Evolutionary conservation across 2,113 vertebrate species (phyloP).

Genomic region (Oncorhynchus mykiss): DNA sequence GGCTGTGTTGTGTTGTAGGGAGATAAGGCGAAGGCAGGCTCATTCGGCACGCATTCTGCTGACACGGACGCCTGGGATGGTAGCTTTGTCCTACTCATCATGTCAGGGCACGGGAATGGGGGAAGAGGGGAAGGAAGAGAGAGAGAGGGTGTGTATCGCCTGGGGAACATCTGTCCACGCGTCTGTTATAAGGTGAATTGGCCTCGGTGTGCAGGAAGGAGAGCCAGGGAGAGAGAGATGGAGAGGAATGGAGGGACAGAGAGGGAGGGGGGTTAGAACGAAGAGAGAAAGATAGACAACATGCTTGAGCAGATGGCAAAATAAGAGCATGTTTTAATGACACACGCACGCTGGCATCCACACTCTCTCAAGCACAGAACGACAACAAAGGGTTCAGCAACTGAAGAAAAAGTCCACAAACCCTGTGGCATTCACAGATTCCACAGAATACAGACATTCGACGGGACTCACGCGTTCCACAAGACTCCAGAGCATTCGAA

Average conservation of each 20-base stretch:
- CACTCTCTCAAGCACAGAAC: slow-evolving; percentile 9
- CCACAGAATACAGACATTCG: slow-evolving; percentile 31
- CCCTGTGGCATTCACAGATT: slow-evolving; percentile 34
- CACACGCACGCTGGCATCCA: background rate
- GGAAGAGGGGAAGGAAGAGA: background rate
- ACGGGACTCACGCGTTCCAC: slow-evolving; percentile 54
- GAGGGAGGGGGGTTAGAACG: background rate
- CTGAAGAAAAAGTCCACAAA: slow-evolving; percentile 32
- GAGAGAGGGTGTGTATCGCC: slow-evolving; percentile 19
- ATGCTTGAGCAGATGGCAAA: slow-evolving; percentile 5
- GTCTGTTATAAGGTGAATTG: slow-evolving; percentile 46
- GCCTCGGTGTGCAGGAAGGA: slow-evolving; percentile 5
- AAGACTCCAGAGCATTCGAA: background rate
- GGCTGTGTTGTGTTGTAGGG: background rate
- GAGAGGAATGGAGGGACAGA: background rate
- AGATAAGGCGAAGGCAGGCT: slow-evolving; percentile 26
- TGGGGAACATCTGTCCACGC: slow-evolving; percentile 49
- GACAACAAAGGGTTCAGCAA: slow-evolving; percentile 30
- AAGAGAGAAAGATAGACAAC: slow-evolving; percentile 3
- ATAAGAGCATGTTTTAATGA: background rate
- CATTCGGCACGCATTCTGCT: background rate
- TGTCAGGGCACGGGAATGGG: background rate
- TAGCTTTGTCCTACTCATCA: slow-evolving; percentile 16
- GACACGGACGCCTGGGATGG: background rate
- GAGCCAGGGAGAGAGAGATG: slow-evolving; percentile 3